These are phyloP conservation scores for Erebia aethiops DNA, from an alignment of 2,888 invertebrate genomes.

Conservation along the genomic window DNA sequence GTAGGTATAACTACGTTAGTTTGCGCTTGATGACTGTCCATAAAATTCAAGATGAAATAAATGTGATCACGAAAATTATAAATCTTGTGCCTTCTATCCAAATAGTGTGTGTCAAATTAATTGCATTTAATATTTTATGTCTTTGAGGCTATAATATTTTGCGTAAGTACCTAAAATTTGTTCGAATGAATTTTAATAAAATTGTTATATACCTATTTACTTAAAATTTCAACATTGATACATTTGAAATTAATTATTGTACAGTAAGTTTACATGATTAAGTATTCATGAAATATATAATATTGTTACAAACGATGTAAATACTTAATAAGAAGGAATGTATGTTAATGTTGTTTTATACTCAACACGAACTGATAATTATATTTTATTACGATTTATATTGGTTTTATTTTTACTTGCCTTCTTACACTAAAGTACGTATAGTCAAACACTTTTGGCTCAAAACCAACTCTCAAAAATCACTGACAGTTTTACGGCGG, in stretches of 20 bases:
- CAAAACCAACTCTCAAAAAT: too few relatives aligned
- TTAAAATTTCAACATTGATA: neutral
- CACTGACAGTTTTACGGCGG: too few relatives aligned
- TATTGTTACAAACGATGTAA: constrained; percentile 56
- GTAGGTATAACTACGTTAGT: too few relatives aligned
- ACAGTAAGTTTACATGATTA: constrained; percentile 48
- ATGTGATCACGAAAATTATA: constrained; percentile 16
- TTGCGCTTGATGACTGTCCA: neutral
- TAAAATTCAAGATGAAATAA: constrained; percentile 5
- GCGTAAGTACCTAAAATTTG: neutral
- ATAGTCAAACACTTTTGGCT: too few relatives aligned
- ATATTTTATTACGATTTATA: constrained; percentile 70
- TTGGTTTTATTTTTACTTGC: constrained; percentile 30
- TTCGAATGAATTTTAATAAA: constrained; percentile 11
- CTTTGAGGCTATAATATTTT: constrained; percentile 18
- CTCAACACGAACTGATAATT: constrained; percentile 81
- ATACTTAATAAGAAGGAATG: constrained; percentile 50
- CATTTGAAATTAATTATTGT: constrained; percentile 35
- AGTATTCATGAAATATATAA: constrained; percentile 29
- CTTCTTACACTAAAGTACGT: neutral
- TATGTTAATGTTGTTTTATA: constrained; percentile 76
- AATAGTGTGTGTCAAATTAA: constrained; percentile 12
- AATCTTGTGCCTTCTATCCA: constrained; percentile 12
- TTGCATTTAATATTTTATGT: constrained; percentile 2
- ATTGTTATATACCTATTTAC: neutral